Percentiles rank a stretch among this genome's conserved stretches.
Conservation (phyloP, 2,113 vertebrate genomes). For the Hystrix cristata region DNA sequence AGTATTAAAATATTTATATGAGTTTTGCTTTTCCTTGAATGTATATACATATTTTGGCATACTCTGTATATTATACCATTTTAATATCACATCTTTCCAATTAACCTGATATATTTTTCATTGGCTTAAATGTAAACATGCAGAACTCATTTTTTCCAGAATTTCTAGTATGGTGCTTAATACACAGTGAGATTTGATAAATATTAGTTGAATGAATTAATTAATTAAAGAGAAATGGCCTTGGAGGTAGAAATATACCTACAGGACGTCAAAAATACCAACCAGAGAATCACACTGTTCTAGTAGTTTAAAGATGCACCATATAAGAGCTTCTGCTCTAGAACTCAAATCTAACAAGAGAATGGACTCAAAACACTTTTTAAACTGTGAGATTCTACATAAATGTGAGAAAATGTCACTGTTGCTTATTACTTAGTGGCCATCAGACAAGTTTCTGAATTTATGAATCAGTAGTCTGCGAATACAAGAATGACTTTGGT, state of each 20-base stretch:
- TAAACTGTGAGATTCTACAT: slow-evolving; percentile 54
- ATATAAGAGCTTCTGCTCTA: neutral
- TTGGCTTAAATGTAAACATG: neutral
- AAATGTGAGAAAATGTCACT: slow-evolving; percentile 42
- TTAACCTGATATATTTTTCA: slow-evolving; percentile 31
- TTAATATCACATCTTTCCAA: slow-evolving; percentile 40
- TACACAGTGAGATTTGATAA: slow-evolving; percentile 20
- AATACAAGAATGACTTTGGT: slow-evolving; percentile 31
- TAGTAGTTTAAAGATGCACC: slow-evolving; percentile 29
- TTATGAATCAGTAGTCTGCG: slow-evolving; percentile 54
- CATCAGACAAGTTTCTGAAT: slow-evolving; percentile 50
- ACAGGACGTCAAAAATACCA: slow-evolving; percentile 40
- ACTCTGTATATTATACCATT: neutral
- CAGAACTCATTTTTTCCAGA: neutral
- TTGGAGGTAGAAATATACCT: slow-evolving; percentile 44
- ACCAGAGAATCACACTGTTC: neutral
- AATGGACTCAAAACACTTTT: neutral
- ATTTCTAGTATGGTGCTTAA: slow-evolving; percentile 54
- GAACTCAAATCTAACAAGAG: slow-evolving; percentile 38
- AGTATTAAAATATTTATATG: neutral
- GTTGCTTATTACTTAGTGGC: slow-evolving; percentile 42
- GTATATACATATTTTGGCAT: neutral
- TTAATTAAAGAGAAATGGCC: slow-evolving; percentile 13
- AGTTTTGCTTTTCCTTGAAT: neutral
- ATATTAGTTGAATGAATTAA: slow-evolving; percentile 37